Base-by-base conservation (phyloP, 2,797 vertebrate genomes). In the Pogoniulus pusillus region DNA sequence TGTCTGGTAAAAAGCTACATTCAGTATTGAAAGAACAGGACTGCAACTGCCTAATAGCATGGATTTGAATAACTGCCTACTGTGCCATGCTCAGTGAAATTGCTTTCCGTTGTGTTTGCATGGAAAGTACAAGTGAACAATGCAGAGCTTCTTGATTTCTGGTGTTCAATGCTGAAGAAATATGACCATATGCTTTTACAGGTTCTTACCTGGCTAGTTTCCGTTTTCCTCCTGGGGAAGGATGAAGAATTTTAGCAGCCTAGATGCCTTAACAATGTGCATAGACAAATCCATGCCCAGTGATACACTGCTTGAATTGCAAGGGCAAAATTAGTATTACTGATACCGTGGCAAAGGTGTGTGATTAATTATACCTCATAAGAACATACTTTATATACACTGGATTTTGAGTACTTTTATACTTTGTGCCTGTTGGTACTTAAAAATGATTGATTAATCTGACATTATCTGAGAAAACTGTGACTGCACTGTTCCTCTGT, bases 371-470 rank as follows among this genome's bases (percentile, higher is more conserved):
- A 97, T 72, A 94, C 93, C 91, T 95, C 96, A 95, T 97, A 97
- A 96, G 94, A 97, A 97, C 97, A 96, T 89, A 72, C 35, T 97
- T 97, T 93, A 96, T 97, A 97, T 95, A 92, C 96, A 88, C 97
- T 97, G 95, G 98, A 97, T 97, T 97, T 96, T 91, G 96, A 97
- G 96, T 95, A 86, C 81, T 87, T 95, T 90, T 78, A 79, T 75
- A 94, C 96, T 97, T 97, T 96, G 94, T 86, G 94, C 97, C 96
- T 97, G 96, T 97, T 96, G 89, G 95, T 98, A 97, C 98, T 98
- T 98, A 97, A 98, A 98, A 98, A 98, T 98, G 98, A 98, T 98
- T 98, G 97, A 98, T 98, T 98, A 98, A 98, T 97, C 97, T 97
- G 98, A 97, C 97, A 97, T 96, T 93, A 93, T 97, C 97, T 97